Base-by-base conservation (phyloP, 2,113 vertebrate species). In the Esox niger region DNA sequence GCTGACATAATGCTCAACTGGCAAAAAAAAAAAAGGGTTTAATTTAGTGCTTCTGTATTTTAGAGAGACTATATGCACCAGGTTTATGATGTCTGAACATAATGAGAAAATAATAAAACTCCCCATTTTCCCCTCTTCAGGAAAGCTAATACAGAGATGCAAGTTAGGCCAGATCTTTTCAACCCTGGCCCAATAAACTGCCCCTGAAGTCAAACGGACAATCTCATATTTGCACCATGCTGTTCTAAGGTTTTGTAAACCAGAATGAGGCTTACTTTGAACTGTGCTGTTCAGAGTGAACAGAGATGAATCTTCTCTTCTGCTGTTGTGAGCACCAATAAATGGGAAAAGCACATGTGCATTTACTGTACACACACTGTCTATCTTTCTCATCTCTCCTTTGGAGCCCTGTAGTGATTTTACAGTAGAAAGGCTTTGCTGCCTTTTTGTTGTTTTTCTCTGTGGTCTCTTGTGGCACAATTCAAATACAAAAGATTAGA, bases 381-480 rank as follows among this genome's bases (percentile, higher is more conserved):
- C 54, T 55, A 38, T 35, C 31, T 35, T 62, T 35, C 66, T 54
- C 61, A n/a, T 47, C 66, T 56, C 64, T 62, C 64, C 20, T 32
- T 43, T 83, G 76, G 79, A 78, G 79, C 71, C 77, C 70, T 49
- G 49, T 43, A 3, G 33, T 77, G 75, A 71, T 57, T 73, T 60
- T 74, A 78, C 71, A 82, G 78, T 77, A 68, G 38, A 79, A 79
- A 78, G 76, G 81, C 77, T 65, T 77, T 63, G 59, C 56, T 65
- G 62, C 63, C 52, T 73, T 81, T 55, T 57, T 62, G 57, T 67
- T 68, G 57, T 67, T 68, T 62, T 69, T 74, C 64, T 60, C 46
- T 2, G 4, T 71, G 56, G 70, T 62, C 56, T 57, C 73, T 66
- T 26, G 55, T 74, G 60, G 21, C 27, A 33, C 60, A 77, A 77